Percentiles rank a stretch among this genome's conserved stretches.
Evolutionary conservation across 1,140 invertebrate species (phyloP).

Genomic region (Steinernema feltiae): DNA sequence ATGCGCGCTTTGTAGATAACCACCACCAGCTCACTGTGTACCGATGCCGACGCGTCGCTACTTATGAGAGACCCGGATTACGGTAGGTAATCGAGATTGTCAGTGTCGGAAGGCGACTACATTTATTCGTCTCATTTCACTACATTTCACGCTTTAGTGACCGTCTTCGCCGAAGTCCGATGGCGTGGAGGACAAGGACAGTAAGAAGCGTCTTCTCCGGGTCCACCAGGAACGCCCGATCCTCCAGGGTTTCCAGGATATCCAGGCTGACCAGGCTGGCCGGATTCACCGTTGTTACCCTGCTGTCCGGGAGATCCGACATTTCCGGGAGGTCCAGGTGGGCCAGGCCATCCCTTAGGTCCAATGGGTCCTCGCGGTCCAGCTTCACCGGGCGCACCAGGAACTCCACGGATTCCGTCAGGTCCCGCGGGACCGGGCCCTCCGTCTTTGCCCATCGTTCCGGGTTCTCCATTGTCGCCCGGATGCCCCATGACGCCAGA

Average conservation of each 20-base stretch:
- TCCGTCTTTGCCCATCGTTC: background rate
- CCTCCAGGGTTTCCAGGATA: background rate
- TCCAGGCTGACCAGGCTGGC: background rate
- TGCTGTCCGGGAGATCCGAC: background rate
- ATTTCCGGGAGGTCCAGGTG: background rate
- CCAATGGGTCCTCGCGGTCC: background rate
- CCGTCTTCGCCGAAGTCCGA: background rate
- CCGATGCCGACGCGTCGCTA: no score
- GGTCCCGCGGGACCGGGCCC: background rate
- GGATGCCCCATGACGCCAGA: background rate
- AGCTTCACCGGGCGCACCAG: background rate
- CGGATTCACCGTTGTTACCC: background rate
- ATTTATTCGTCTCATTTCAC: no score
- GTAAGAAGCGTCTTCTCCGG: background rate
- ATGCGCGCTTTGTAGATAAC: no score
- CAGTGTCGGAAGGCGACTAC: no score
- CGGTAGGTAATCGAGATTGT: no score
- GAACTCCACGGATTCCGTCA: background rate
- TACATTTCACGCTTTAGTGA: background rate
- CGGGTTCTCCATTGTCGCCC: slow-evolving; percentile 1
- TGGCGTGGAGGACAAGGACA: slow-evolving; percentile 6
- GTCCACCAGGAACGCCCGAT: background rate
- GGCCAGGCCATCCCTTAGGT: background rate
- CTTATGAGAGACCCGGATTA: no score
- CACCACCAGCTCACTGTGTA: no score